A percentile compares a stretch with the other conserved stretches of the same genome.
These are phyloP conservation scores for Silvanus unidentatus DNA, from an alignment of 2,888 invertebrate species.

Conservation along the genomic window DNA sequence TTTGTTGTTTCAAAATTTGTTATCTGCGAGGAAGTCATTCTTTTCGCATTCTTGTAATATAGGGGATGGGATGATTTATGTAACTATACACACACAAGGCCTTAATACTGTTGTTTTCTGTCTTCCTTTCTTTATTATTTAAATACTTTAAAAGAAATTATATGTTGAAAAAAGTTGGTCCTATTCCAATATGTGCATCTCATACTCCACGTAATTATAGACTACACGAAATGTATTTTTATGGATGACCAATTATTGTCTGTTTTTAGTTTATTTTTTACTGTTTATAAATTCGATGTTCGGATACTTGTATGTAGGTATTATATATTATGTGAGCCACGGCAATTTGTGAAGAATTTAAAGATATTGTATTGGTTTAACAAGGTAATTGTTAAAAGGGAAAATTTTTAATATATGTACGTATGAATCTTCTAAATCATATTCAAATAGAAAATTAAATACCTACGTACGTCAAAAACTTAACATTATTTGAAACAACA, in stretches of 20 bases:
- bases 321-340: background rate
- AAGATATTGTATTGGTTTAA: background rate
- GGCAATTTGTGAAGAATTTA: background rate
- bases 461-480: too few species aligned
- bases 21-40: constrained; percentile 20
- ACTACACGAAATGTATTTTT: constrained; percentile 10
- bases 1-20: constrained; percentile 19
- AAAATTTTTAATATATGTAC: too few species aligned
- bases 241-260: constrained; percentile 9
- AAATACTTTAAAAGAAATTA: background rate
- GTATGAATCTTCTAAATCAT: too few species aligned
- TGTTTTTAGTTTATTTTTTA: background rate
- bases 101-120: constrained; percentile 13
- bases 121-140: constrained; percentile 7
- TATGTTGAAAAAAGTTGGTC: constrained; percentile 2
- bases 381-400: background rate
- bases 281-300: background rate
- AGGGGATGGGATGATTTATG: constrained; percentile 17
- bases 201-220: constrained; percentile 15
- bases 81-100: constrained; percentile 9
- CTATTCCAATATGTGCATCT: constrained; percentile 12
- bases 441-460: too few species aligned
- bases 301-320: background rate
- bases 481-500: too few species aligned
- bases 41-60: constrained; percentile 9